These are phyloP conservation scores for Perognathus longimembris DNA, from an alignment of 2,113 vertebrate species.

Conservation along the genomic window DNA sequence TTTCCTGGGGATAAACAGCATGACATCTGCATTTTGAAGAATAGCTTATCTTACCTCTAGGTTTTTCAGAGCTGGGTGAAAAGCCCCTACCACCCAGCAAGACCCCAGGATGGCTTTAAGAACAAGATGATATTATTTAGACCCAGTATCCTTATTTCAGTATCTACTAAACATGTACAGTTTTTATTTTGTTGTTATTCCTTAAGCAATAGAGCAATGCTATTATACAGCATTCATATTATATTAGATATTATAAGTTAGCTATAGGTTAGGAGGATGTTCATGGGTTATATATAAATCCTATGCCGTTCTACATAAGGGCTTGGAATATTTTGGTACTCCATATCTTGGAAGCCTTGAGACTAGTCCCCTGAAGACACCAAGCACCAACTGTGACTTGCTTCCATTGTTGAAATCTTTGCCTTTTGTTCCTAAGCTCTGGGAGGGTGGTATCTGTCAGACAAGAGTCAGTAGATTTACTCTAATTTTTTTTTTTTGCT, in stretches of 20 bases:
- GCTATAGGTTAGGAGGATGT: neutral
- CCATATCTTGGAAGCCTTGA: neutral
- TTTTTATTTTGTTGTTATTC: neutral
- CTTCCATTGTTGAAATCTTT: neutral
- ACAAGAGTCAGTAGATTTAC: constrained; percentile 1
- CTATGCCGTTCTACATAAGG: neutral
- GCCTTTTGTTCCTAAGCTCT: neutral
- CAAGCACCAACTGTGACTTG: neutral
- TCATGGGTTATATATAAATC: neutral
- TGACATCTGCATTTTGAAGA: too few species aligned
- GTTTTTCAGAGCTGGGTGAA: too few species aligned
- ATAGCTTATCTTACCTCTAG: too few species aligned
- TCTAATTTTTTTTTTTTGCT: neutral
- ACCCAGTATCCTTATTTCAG: neutral
- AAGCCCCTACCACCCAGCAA: too few species aligned
- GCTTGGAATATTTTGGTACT: neutral
- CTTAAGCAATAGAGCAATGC: neutral
- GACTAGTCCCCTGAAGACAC: neutral
- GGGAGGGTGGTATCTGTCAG: neutral
- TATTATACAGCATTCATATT: neutral
- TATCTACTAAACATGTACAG: neutral
- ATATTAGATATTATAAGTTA: neutral
- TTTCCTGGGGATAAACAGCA: too few species aligned
- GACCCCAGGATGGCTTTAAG: too few species aligned
- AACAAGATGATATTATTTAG: too few species aligned